phyloP scores from a whole-genome alignment of 2,888 invertebrate species.

The Fragum whitleyi region DNA sequence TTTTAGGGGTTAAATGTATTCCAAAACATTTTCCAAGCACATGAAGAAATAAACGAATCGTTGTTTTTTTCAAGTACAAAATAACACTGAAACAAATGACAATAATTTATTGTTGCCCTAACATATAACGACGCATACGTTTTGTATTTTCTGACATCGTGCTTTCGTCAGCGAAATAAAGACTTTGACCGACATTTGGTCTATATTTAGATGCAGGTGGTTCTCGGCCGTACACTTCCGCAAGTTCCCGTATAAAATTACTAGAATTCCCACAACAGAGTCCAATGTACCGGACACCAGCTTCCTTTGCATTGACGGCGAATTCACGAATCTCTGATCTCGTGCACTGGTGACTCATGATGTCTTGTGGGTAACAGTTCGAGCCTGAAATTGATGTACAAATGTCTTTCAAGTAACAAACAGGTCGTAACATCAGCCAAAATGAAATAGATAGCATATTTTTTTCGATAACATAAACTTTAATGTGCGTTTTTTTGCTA shows the following conservation, averaged over 20 bases:
- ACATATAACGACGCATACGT: background rate
- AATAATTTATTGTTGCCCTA: background rate
- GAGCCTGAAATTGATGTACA: no score
- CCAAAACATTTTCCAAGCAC: no score
- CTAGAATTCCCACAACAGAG: constrained; percentile 27
- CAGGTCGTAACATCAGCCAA: no score
- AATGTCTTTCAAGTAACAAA: no score
- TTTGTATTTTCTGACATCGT: background rate
- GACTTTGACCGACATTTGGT: constrained; percentile 11
- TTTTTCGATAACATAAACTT: no score
- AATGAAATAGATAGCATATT: no score
- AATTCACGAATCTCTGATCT: constrained; percentile 12
- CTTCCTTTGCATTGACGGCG: background rate
- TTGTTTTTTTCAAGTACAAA: no score
- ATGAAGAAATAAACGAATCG: no score
- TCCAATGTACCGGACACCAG: constrained; percentile 10
- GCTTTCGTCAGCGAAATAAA: constrained; percentile 6
- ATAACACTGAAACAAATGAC: no score
- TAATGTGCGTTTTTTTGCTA: no score
- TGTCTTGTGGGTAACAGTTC: constrained; percentile 10
- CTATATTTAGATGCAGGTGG: constrained; percentile 23
- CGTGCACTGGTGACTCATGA: constrained; percentile 17
- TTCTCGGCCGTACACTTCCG: constrained; percentile 12
- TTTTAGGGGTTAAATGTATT: no score
- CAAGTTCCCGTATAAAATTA: constrained; percentile 2